These are phyloP conservation scores for Pinna nobilis DNA, from an alignment of 1,140 invertebrate species.

Conservation along the genomic window DNA sequence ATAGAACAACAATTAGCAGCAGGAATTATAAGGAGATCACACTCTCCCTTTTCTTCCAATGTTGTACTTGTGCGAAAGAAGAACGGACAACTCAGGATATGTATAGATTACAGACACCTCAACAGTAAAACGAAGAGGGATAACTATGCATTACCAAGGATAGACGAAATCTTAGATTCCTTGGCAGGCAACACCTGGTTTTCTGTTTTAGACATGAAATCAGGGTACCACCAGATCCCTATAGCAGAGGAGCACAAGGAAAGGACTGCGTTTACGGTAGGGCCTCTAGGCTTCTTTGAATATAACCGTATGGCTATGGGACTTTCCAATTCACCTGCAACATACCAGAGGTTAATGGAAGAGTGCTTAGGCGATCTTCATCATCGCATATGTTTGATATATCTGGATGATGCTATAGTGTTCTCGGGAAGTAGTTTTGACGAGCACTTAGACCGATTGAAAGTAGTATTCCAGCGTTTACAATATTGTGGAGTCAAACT, in stretches of 20 bases:
- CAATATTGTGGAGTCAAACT: slow-evolving; percentile 37
- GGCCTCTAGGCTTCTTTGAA: slow-evolving; percentile 5
- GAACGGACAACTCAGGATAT: slow-evolving; percentile 57
- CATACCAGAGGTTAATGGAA: slow-evolving; percentile 33
- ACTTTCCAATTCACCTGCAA: not conserved
- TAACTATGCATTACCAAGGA: slow-evolving; percentile 76
- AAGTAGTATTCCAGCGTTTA: slow-evolving; percentile 29
- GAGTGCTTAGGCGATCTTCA: slow-evolving; percentile 36
- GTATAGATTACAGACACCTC: slow-evolving; percentile 75
- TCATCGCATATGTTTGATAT: slow-evolving; percentile 34
- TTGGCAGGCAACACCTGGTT: slow-evolving; percentile 71
- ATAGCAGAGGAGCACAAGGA: slow-evolving; percentile 50
- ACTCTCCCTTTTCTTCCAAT: slow-evolving; percentile 30
- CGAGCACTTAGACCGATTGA: slow-evolving; percentile 37
- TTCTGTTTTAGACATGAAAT: slow-evolving; percentile 65
- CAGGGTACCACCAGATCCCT: slow-evolving; percentile 68
- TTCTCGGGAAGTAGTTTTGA: slow-evolving; percentile 36
- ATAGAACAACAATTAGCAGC: slow-evolving; percentile 20
- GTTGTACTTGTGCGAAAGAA: slow-evolving; percentile 31
- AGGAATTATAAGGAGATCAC: slow-evolving; percentile 24
- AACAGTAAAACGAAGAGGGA: slow-evolving; percentile 74
- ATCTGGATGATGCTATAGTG: slow-evolving; percentile 37
- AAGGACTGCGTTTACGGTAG: slow-evolving; percentile 13
- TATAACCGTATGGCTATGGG: not conserved
- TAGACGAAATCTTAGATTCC: slow-evolving; percentile 73